Evolutionary conservation across 2,113 vertebrate species (phyloP).

Genomic region (Tetraodon nigroviridis): DNA sequence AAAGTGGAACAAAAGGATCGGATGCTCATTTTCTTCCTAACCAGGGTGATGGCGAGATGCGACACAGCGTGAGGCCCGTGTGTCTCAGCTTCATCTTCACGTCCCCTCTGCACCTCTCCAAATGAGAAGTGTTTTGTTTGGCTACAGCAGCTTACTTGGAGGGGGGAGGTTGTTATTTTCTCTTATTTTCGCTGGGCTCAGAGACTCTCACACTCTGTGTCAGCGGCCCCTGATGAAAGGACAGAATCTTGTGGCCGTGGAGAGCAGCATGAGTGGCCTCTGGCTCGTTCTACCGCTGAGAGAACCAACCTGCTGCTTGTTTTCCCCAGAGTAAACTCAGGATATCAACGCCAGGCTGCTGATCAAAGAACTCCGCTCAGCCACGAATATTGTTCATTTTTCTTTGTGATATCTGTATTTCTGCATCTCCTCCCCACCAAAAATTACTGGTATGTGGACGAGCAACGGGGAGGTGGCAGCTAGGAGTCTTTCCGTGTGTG

Average conservation of each 20-base stretch:
- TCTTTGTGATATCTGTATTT: slow-evolving; percentile 28
- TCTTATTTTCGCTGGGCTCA: slow-evolving; percentile 30
- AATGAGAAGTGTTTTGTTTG: slow-evolving; percentile 47
- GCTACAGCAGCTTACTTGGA: slow-evolving; percentile 44
- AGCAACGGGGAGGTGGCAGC: neutral
- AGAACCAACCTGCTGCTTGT: slow-evolving; percentile 23
- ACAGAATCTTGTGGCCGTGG: slow-evolving; percentile 42
- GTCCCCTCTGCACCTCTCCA: slow-evolving; percentile 17
- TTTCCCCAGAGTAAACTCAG: slow-evolving; percentile 27
- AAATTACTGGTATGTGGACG: too few species aligned
- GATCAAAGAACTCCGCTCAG: slow-evolving; percentile 31
- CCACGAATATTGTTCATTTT: slow-evolving; percentile 22
- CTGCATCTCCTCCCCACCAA: slow-evolving; percentile 2
- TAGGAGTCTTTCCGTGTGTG: neutral
- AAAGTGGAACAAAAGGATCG: too few species aligned
- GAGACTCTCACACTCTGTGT: slow-evolving; percentile 3
- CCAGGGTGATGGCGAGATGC: too few species aligned
- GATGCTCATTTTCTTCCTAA: too few species aligned
- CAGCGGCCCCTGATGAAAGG: slow-evolving; percentile 33
- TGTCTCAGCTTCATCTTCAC: neutral
- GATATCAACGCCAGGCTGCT: slow-evolving; percentile 45
- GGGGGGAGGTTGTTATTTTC: slow-evolving; percentile 25
- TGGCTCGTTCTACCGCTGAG: slow-evolving; percentile 19
- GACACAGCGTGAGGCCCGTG: too few species aligned
- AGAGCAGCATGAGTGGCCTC: slow-evolving; percentile 34